Conservation (phyloP, 2,113 vertebrate genomes). For the Puma concolor region DNA sequence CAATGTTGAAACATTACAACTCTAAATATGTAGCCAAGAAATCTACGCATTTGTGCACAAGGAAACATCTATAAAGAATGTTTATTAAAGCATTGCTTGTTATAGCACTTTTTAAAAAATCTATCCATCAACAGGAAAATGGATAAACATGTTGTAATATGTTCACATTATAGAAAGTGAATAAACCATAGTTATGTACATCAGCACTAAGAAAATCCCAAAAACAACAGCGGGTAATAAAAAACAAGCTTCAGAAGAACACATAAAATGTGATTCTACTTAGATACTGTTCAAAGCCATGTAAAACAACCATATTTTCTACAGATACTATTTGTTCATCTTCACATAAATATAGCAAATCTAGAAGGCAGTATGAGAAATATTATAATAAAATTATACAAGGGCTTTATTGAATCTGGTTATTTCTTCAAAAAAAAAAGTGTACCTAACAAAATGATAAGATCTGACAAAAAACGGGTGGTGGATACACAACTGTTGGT, state of each 20-base stretch:
- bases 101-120: not conserved
- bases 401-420: not conserved
- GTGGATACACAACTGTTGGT: not conserved
- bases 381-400: not conserved
- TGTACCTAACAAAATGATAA: not conserved
- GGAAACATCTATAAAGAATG: not conserved
- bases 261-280: not conserved
- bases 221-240: not conserved
- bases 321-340: not conserved
- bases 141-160: not conserved
- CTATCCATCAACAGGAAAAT: not conserved
- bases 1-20: not conserved
- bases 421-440: not conserved
- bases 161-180: not conserved
- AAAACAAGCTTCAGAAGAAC: not conserved
- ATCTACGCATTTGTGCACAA: not conserved
- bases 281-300: not conserved
- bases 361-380: not conserved
- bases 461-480: not conserved
- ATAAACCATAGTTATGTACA: not conserved
- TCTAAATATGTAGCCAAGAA: not conserved
- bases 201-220: not conserved
- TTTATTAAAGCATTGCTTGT: not conserved
- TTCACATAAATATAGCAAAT: constrained; percentile 7
- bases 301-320: not conserved